Evolutionary conservation across 2,797 vertebrate genomes (phyloP), one percentile per base, ranked within the genome.

Genomic region (Ctenopoma multispine): DNA sequence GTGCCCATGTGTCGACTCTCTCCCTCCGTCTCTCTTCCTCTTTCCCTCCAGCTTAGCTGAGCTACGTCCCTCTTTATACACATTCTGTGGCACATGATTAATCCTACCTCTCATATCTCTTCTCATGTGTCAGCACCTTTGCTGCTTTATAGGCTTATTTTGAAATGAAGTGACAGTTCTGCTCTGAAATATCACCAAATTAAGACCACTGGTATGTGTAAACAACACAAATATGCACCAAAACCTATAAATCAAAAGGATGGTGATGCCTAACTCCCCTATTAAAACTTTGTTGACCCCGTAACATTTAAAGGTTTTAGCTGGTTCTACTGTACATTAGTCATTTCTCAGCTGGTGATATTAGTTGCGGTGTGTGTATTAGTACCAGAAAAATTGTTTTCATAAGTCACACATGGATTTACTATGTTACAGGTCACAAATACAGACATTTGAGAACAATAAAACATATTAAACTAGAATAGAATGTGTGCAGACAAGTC

Each of bases 61-160:
- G 81, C 80, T 57, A 49, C 38, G 46, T 84, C 62, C 47, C 72
- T 85, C 61, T 72, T 88, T 75, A 80, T 69, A 78, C 84, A 77
- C 69, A 10, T 85, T 69, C 83, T 67, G 71, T 73, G 80, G 63
- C 68, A 78, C 65, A 62, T 90, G 83, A 91, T 92, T 87, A 90
- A 92, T 92, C 84, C 85, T 15, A 27, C 63, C 70, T 62, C 84
- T 89, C 83, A 80, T 90, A 89, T 90, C 83, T 90, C 89, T 82
- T 82, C 83, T 67, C 63, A 79, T 82, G 81, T 89, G 85, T 92
- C 90, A 88, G 89, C 89, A 83, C 79, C 86, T 83, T 72, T 36
- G 48, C 82, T 87, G 86, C 71, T 91, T 93, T 92, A 91, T 90
- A 81, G 90, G 79, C 86, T 90, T 81, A 83, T 83, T 85, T 82